Percentiles rank a stretch among this genome's conserved stretches.
phyloP scores from a whole-genome alignment of 2,113 vertebrate genomes.

The Dryoscopus gambensis region DNA sequence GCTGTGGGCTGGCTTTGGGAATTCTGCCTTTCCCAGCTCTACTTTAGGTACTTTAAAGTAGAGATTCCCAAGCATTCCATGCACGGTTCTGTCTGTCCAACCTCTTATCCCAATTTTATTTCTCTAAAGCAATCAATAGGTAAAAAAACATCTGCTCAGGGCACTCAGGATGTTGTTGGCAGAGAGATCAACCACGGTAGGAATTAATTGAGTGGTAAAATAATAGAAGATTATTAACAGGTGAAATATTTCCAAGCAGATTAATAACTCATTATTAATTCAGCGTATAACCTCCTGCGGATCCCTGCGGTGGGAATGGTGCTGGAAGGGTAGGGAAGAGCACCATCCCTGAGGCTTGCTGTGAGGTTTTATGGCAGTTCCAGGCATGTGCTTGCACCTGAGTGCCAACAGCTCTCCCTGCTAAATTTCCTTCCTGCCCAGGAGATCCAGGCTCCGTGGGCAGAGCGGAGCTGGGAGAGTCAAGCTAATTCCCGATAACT shows the following conservation, averaged over 20 bases:
- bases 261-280: slow-evolving; percentile 24
- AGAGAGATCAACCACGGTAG: neutral
- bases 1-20: neutral
- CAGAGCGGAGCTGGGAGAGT: neutral
- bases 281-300: neutral
- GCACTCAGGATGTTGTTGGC: neutral
- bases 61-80: neutral
- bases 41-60: neutral
- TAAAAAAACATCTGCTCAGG: neutral
- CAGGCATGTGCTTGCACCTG: neutral
- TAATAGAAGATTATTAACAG: neutral
- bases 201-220: neutral
- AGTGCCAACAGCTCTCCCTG: neutral
- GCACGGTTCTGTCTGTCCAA: neutral
- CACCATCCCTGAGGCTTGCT: neutral
- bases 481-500: neutral
- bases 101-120: neutral
- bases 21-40: neutral
- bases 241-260: neutral
- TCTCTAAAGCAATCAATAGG: neutral
- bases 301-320: neutral
- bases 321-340: neutral
- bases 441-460: fast-evolving
- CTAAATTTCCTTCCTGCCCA: neutral
- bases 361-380: neutral